phyloP scores from a whole-genome alignment of 2,797 vertebrate species.

The Mionectes olivaceus region DNA sequence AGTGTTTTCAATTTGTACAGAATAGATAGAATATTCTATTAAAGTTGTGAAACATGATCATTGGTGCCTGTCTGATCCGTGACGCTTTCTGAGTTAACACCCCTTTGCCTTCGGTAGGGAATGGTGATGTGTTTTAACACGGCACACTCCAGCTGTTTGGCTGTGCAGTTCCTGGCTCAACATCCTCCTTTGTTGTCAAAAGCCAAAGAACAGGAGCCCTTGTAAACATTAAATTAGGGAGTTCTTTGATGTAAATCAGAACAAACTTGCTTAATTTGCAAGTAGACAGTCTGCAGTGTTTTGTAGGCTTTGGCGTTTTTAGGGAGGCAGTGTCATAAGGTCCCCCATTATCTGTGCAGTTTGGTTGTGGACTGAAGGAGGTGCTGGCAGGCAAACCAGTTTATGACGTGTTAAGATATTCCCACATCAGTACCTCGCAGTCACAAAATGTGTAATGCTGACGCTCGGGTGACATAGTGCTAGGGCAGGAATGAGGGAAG shows the following conservation, averaged over 20 bases:
- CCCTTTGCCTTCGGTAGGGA: background rate
- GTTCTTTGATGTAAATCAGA: background rate
- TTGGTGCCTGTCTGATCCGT: slow-evolving; percentile 48
- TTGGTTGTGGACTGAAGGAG: background rate
- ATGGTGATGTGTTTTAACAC: background rate
- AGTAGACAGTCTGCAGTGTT: background rate
- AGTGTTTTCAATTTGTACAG: slow-evolving; percentile 96
- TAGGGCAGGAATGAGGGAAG: background rate
- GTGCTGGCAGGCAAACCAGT: background rate
- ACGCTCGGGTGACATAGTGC: fast-evolving
- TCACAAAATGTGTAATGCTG: background rate
- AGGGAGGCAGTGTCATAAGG: background rate
- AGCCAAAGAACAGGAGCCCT: background rate
- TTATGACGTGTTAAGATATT: background rate
- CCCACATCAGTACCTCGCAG: fast-evolving
- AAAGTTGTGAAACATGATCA: slow-evolving; percentile 90
- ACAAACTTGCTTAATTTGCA: background rate
- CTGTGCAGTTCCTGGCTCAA: background rate
- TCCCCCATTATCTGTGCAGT: fast-evolving
- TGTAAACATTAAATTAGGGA: background rate
- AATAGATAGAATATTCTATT: slow-evolving; percentile 98
- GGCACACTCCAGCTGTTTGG: background rate
- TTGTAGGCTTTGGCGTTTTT: background rate
- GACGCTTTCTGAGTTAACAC: background rate
- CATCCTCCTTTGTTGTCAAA: background rate